phyloP scores from a whole-genome alignment of 2,888 invertebrate genomes.

The Perithous albicinctus region DNA sequence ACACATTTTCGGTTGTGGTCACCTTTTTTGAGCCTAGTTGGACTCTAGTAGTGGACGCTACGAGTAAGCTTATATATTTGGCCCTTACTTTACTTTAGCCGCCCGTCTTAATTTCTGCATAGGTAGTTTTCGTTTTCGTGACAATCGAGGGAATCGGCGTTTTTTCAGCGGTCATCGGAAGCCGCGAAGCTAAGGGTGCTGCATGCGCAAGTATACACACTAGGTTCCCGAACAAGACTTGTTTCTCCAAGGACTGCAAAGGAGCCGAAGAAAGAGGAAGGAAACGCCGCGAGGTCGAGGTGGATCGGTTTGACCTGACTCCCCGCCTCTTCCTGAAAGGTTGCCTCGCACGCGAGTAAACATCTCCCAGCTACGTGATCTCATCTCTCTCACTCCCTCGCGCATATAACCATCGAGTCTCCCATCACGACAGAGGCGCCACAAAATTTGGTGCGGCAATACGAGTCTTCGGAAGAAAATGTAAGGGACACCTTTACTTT shows the following conservation, averaged over 20 bases:
- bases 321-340: slow-evolving; percentile 57
- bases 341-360: slow-evolving; percentile 78
- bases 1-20: too few species aligned
- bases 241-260: slow-evolving; percentile 63
- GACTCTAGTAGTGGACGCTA: too few species aligned
- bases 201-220: neutral
- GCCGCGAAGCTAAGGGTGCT: neutral
- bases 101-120: too few species aligned
- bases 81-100: too few species aligned
- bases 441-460: neutral
- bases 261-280: slow-evolving; percentile 73
- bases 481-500: neutral
- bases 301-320: slow-evolving; percentile 78
- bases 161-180: neutral
- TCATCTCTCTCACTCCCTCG: slow-evolving; percentile 42
- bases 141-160: neutral
- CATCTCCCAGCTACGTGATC: slow-evolving; percentile 71
- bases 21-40: too few species aligned
- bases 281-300: slow-evolving; percentile 77
- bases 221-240: slow-evolving; percentile 2
- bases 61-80: too few species aligned
- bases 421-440: slow-evolving; percentile 37
- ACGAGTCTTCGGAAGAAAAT: neutral
- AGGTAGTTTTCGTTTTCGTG: neutral
- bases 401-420: neutral